Conservation (phyloP, 2,113 vertebrate genomes). For the Eulemur rufifrons region DNA sequence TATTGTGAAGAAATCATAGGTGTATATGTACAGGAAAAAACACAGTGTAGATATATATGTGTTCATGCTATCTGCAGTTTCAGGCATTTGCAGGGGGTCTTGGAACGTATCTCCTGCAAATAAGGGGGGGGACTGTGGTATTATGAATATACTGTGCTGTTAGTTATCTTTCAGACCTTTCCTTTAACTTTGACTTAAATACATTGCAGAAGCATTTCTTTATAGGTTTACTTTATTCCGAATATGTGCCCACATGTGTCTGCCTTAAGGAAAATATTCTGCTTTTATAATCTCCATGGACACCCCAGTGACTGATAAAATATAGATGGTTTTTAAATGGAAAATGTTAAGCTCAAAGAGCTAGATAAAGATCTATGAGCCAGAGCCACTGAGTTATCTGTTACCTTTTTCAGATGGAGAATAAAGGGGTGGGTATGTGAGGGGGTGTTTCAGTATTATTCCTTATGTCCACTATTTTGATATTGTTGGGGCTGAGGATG, state of each 20-base stretch:
- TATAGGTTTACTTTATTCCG: constrained; percentile 44
- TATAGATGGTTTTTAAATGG: constrained; percentile 62
- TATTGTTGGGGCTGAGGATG: background rate
- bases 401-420: constrained; percentile 31
- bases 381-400: constrained; percentile 21
- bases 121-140: background rate
- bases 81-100: background rate
- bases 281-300: constrained; percentile 50
- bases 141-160: background rate
- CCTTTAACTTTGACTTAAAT: constrained; percentile 18
- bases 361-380: constrained; percentile 39
- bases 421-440: background rate
- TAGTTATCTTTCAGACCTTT: background rate
- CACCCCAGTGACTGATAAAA: constrained; percentile 60
- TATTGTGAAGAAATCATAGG: background rate
- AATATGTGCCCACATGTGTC: background rate
- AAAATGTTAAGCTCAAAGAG: constrained; percentile 46
- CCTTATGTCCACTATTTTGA: background rate
- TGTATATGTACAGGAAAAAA: background rate
- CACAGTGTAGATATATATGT: background rate
- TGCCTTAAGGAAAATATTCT: constrained; percentile 50
- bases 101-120: background rate
- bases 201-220: constrained; percentile 16
- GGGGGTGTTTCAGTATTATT: background rate
- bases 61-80: background rate